Conservation (phyloP, 2,113 vertebrate species). For the Seriola quinqueradiata region DNA sequence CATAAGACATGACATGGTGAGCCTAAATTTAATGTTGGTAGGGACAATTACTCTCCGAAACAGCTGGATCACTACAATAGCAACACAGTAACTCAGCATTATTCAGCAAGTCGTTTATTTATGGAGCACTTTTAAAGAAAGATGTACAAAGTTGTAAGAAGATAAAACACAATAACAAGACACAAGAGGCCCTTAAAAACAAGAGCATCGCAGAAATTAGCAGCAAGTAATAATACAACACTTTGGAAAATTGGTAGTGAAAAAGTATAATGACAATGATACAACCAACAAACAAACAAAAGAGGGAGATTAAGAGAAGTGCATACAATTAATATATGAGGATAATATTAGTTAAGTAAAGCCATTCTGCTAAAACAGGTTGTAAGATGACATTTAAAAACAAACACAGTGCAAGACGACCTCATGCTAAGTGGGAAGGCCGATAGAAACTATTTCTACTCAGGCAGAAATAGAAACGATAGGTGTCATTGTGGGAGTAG, state of each 20-base stretch:
- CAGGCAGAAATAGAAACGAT: slow-evolving; percentile 40
- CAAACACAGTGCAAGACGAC: slow-evolving; percentile 3
- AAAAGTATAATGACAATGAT: background rate
- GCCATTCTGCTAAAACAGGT: slow-evolving; percentile 9
- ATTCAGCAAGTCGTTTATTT: too few relatives aligned
- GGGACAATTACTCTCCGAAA: background rate
- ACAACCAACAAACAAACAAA: background rate
- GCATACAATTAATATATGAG: background rate
- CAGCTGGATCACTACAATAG: background rate
- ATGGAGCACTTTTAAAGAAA: slow-evolving; percentile 8
- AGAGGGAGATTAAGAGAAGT: background rate
- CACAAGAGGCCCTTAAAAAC: background rate
- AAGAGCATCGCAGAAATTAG: background rate
- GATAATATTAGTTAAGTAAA: background rate
- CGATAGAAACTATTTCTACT: slow-evolving; percentile 39
- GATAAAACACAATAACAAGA: background rate
- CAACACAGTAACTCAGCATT: background rate
- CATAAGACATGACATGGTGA: background rate
- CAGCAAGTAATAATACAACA: background rate
- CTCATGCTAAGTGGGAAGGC: slow-evolving; percentile 36
- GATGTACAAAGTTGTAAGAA: slow-evolving; percentile 4
- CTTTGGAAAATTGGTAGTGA: background rate
- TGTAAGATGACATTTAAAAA: slow-evolving; percentile 57
- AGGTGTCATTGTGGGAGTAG: slow-evolving; percentile 59
- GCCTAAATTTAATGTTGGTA: background rate